Percentiles rank a stretch among this genome's conserved stretches.
phyloP scores from a whole-genome alignment of 2,888 invertebrate genomes.

The Drosophila paranaensis region DNA sequence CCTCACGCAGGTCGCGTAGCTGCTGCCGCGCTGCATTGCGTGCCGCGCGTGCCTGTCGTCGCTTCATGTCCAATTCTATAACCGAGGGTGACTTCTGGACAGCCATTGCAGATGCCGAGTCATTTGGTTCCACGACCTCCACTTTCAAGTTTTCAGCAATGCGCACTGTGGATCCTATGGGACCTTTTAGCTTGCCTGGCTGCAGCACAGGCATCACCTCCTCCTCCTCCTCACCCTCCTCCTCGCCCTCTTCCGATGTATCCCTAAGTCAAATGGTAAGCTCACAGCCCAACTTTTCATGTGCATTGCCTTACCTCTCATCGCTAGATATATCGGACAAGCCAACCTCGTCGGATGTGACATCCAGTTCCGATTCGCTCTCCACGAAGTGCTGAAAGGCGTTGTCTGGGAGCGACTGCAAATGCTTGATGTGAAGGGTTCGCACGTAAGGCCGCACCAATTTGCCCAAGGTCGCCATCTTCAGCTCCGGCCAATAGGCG shows the following conservation, averaged over 20 bases:
- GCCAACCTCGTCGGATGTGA: slow-evolving; percentile 47
- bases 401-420: slow-evolving; percentile 68
- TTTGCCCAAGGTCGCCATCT: slow-evolving; percentile 65
- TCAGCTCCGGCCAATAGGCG: slow-evolving; percentile 69
- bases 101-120: neutral
- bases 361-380: slow-evolving; percentile 53
- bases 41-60: slow-evolving; percentile 24
- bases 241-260: slow-evolving; percentile 38
- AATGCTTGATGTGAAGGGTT: slow-evolving; percentile 70
- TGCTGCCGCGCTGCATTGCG: slow-evolving; percentile 55
- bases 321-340: slow-evolving; percentile 54
- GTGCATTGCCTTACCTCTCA: slow-evolving; percentile 30
- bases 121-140: neutral
- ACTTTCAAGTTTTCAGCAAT: neutral
- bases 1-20: slow-evolving; percentile 41
- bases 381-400: slow-evolving; percentile 58
- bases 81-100: neutral
- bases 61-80: neutral
- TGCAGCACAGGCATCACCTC: neutral
- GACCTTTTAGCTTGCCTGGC: neutral
- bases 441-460: slow-evolving; percentile 64
- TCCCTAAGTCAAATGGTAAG: slow-evolving; percentile 8
- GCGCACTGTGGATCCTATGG: neutral
- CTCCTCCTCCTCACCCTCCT: slow-evolving; percentile 35
- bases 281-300: neutral